Conservation (phyloP, 2,113 vertebrate species). For the Rhizomys pruinosus region DNA sequence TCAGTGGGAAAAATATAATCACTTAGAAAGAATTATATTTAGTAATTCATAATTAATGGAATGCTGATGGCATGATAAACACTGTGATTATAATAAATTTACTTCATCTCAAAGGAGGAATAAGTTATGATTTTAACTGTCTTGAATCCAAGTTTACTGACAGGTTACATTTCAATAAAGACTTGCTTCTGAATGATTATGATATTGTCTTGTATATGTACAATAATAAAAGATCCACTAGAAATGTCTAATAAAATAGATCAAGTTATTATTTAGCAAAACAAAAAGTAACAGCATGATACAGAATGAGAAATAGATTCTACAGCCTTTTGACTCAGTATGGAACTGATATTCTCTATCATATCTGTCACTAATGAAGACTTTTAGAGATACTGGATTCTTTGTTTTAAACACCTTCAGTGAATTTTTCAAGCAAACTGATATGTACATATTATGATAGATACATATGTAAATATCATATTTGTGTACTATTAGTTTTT, state of each 20-base stretch:
- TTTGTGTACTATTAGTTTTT: slow-evolving; percentile 4
- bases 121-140: slow-evolving; percentile 23
- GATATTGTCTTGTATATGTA: not conserved
- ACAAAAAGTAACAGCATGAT: not conserved
- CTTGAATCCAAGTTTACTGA: not conserved
- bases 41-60: slow-evolving; percentile 49
- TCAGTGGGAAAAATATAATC: slow-evolving; percentile 11
- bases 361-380: not conserved
- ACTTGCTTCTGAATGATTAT: not conserved
- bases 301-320: not conserved
- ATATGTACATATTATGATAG: not conserved
- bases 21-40: slow-evolving; percentile 18
- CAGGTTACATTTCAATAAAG: slow-evolving; percentile 1
- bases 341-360: not conserved
- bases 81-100: not conserved
- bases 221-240: slow-evolving; percentile 20
- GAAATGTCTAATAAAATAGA: not conserved
- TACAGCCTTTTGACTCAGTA: not conserved
- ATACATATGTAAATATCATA: not conserved
- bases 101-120: slow-evolving; percentile 28
- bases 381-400: not conserved
- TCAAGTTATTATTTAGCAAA: slow-evolving; percentile 18
- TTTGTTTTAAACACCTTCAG: not conserved
- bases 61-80: slow-evolving; percentile 10
- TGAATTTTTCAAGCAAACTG: not conserved